Evolutionary conservation across 2,113 vertebrate species (phyloP).

Genomic region (Hemibagrus wyckioides): DNA sequence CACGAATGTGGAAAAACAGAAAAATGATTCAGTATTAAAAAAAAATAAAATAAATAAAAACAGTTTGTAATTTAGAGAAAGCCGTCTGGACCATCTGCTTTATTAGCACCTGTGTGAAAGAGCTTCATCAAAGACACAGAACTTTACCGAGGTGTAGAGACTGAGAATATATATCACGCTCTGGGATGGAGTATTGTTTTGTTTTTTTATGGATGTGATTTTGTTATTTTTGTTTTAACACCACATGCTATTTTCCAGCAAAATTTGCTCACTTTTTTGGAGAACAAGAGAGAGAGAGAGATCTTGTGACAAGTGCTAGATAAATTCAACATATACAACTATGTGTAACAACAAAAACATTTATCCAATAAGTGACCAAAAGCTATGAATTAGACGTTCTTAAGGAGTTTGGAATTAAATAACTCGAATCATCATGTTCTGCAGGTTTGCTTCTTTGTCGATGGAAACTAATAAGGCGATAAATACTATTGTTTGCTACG

Average conservation of each 20-base stretch:
- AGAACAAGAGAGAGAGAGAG: not conserved
- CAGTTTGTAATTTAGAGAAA: not conserved
- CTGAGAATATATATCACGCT: not conserved
- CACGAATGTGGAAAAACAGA: not conserved
- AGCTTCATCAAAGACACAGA: not conserved
- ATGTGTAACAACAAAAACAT: not conserved
- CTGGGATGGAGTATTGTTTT: not conserved
- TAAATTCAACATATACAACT: not conserved
- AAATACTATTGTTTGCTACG: no score
- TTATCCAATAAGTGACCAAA: not conserved
- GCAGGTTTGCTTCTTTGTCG: no score
- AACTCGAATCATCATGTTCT: not conserved
- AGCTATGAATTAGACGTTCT: not conserved
- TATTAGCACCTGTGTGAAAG: no score
- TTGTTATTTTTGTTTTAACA: not conserved
- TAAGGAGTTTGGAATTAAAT: not conserved
- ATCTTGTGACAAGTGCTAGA: not conserved
- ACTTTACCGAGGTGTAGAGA: not conserved
- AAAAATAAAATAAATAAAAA: no score
- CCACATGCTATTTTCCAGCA: not conserved
- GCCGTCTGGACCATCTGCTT: not conserved
- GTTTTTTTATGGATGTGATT: not conserved
- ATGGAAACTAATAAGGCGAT: no score
- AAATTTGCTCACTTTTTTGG: not conserved
- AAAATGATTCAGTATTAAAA: constrained; percentile 2